Evolutionary conservation across 2,113 vertebrate species (phyloP).

Genomic region (Lycaon pictus): DNA sequence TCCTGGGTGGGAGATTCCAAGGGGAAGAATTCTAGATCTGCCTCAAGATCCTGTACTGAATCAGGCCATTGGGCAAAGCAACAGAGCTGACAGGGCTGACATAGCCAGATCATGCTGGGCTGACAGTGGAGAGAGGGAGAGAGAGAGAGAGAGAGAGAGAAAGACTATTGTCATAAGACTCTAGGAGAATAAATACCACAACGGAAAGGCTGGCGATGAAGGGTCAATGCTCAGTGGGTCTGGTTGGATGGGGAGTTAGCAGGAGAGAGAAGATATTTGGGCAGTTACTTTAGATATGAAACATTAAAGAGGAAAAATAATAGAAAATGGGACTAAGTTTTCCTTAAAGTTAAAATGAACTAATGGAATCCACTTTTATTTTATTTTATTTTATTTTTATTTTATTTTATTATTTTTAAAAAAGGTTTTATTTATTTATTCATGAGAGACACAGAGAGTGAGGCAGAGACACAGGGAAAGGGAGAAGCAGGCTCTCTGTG

Average conservation of each 20-base stretch:
- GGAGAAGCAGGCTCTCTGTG: too few relatives aligned
- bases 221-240: background rate
- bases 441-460: too few relatives aligned
- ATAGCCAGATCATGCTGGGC: background rate
- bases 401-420: too few relatives aligned
- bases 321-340: too few relatives aligned
- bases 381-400: too few relatives aligned
- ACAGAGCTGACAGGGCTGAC: background rate
- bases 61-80: background rate
- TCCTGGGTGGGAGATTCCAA: background rate
- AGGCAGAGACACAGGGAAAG: too few relatives aligned
- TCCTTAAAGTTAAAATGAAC: too few relatives aligned
- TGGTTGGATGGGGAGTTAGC: background rate
- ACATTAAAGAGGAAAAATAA: too few relatives aligned
- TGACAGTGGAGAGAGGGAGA: background rate
- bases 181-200: background rate
- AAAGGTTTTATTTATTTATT: too few relatives aligned
- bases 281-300: background rate
- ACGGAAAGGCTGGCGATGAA: fast-evolving
- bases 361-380: background rate
- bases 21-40: background rate
- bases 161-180: background rate
- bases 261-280: background rate
- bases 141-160: background rate
- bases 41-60: background rate